Conservation (phyloP, 2,888 invertebrate species). For the Biston betularia region DNA sequence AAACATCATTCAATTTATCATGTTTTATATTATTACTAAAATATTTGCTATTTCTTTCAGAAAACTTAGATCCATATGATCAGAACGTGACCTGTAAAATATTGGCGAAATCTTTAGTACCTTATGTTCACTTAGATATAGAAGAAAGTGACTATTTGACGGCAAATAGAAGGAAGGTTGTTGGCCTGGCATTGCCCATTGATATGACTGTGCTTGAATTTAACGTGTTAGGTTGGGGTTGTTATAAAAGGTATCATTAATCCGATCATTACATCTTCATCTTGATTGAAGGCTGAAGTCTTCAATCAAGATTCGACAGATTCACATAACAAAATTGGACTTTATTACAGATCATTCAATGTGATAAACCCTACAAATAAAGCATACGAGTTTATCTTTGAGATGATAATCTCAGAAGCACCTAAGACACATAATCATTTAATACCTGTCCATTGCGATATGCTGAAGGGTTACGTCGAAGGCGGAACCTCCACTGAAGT, state of each 20-base stretch:
- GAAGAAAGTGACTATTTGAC: constrained; percentile 88
- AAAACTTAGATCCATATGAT: constrained; percentile 83
- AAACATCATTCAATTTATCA: neutral
- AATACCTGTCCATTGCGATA: constrained; percentile 87
- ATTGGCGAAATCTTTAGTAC: constrained; percentile 87
- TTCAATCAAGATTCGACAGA: neutral
- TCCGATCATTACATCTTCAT: neutral
- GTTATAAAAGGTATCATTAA: constrained; percentile 78
- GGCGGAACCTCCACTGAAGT: constrained; percentile 86
- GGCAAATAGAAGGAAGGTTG: constrained; percentile 73
- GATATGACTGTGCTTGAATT: constrained; percentile 88
- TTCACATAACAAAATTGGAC: neutral
- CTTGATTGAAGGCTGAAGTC: too few species aligned
- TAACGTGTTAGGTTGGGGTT: constrained; percentile 87
- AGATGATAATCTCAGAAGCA: constrained; percentile 77
- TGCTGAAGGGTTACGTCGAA: constrained; percentile 85
- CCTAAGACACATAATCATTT: constrained; percentile 53
- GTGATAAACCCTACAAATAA: constrained; percentile 89
- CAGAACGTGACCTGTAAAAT: constrained; percentile 83
- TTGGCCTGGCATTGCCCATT: constrained; percentile 72
- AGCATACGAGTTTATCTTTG: constrained; percentile 86
- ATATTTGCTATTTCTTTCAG: constrained; percentile 52
- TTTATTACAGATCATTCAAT: constrained; percentile 82
- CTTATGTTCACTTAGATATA: constrained; percentile 90
- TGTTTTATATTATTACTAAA: neutral